Conservation (phyloP, 2,113 vertebrate genomes). For the Oncorhynchus keta region DNA sequence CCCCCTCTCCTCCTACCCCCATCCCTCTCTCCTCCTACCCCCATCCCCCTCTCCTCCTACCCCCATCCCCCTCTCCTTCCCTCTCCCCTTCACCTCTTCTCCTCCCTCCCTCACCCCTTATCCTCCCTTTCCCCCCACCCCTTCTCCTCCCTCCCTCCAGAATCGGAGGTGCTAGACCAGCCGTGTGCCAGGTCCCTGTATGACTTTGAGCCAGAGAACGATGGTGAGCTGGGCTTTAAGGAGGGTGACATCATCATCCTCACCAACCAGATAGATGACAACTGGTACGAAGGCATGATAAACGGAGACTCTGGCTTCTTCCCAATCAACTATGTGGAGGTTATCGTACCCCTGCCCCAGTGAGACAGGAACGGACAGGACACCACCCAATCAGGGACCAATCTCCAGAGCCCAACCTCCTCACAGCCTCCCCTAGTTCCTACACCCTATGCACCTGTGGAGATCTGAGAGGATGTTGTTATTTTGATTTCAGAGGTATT, state of each 20-base stretch:
- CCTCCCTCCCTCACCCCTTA: too few relatives aligned
- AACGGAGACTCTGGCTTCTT: conserved; percentile 90
- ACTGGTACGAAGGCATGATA: conserved; percentile 95
- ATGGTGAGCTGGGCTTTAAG: conserved; percentile 93
- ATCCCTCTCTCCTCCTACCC: too few relatives aligned
- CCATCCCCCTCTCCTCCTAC: too few relatives aligned
- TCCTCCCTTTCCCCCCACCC: neutral
- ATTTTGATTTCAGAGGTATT: too few relatives aligned
- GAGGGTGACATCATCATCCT: conserved; percentile 93
- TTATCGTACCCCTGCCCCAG: conserved; percentile 88
- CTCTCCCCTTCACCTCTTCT: too few relatives aligned
- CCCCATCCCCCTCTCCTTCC: too few relatives aligned
- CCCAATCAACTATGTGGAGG: conserved; percentile 92
- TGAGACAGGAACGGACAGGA: conserved; percentile 51
- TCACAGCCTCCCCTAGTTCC: neutral
- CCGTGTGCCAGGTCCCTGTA: conserved; percentile 92
- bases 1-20: too few relatives aligned
- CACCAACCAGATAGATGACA: conserved; percentile 93
- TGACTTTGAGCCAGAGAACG: conserved; percentile 92
- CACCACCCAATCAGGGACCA: neutral
- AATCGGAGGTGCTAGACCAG: conserved; percentile 80
- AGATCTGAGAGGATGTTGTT: too few relatives aligned
- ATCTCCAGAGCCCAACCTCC: neutral
- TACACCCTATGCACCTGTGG: too few relatives aligned
- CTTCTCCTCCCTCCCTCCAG: conserved; percentile 57